Evolutionary conservation across 2,113 vertebrate species (phyloP).

Genomic region (Chauna torquata): DNA sequence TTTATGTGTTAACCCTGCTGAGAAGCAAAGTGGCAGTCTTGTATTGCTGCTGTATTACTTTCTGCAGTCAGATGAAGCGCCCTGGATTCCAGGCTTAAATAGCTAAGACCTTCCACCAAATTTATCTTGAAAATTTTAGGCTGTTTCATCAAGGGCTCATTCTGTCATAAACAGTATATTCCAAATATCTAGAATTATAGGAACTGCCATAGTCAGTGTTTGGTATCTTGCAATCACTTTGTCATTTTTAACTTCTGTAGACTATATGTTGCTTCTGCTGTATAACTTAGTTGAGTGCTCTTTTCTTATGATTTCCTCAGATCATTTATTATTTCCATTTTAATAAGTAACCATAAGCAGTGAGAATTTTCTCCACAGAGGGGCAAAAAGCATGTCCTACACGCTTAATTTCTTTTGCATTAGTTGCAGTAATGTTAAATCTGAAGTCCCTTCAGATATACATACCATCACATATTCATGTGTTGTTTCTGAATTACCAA

Average conservation of each 20-base stretch:
- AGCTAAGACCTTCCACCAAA: background rate
- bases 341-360: background rate
- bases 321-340: background rate
- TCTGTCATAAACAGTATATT: background rate
- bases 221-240: background rate
- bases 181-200: background rate
- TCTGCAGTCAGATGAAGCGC: background rate
- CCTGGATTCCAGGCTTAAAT: background rate
- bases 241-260: background rate
- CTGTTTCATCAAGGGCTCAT: background rate
- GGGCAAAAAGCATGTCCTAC: background rate
- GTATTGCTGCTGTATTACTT: background rate
- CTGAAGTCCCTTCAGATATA: background rate
- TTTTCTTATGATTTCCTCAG: background rate
- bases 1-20: background rate
- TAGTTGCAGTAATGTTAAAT: accelerated
- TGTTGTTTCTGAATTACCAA: background rate
- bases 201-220: background rate
- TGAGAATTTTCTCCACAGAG: background rate
- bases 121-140: background rate
- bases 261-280: background rate
- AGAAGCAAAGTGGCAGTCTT: background rate
- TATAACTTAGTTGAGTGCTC: background rate
- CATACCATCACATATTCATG: no score
- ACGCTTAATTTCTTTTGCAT: background rate